Percentiles rank a stretch among this genome's conserved stretches.
These are phyloP conservation scores for Australoheros facetus DNA, from an alignment of 2,797 vertebrate species.

Conservation along the genomic window DNA sequence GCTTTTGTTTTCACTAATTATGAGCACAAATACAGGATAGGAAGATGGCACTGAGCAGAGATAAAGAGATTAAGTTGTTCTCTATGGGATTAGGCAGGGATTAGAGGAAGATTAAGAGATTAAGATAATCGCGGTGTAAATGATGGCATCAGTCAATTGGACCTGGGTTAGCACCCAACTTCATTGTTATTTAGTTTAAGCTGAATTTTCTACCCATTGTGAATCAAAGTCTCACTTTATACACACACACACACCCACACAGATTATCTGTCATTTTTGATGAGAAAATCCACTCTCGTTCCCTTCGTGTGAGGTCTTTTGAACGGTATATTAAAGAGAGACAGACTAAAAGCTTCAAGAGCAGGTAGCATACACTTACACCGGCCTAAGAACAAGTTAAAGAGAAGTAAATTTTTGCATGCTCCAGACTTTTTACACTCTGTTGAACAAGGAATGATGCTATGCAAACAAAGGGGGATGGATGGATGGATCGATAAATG, in stretches of 20 bases:
- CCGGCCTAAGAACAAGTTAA: neutral
- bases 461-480: neutral
- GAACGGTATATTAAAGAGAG: neutral
- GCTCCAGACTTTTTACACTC: neutral
- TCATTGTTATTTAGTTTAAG: conserved; percentile 33
- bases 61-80: conserved; percentile 56
- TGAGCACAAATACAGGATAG: neutral
- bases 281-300: conserved; percentile 13
- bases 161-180: conserved; percentile 22
- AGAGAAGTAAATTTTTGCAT: neutral
- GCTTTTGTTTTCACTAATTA: conserved; percentile 32
- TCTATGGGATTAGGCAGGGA: conserved; percentile 56
- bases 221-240: neutral
- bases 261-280: neutral
- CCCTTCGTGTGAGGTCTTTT: conserved; percentile 12
- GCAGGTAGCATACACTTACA: neutral
- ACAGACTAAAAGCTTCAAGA: neutral
- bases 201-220: conserved; percentile 10
- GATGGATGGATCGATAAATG: too few relatives aligned
- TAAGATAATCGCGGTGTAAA: conserved; percentile 51
- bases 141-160: conserved; percentile 43
- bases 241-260: neutral
- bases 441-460: neutral
- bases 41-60: conserved; percentile 14
- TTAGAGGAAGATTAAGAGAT: conserved; percentile 66